Conservation (phyloP, 2,888 invertebrate genomes). For the Andrena hattorfiana region DNA sequence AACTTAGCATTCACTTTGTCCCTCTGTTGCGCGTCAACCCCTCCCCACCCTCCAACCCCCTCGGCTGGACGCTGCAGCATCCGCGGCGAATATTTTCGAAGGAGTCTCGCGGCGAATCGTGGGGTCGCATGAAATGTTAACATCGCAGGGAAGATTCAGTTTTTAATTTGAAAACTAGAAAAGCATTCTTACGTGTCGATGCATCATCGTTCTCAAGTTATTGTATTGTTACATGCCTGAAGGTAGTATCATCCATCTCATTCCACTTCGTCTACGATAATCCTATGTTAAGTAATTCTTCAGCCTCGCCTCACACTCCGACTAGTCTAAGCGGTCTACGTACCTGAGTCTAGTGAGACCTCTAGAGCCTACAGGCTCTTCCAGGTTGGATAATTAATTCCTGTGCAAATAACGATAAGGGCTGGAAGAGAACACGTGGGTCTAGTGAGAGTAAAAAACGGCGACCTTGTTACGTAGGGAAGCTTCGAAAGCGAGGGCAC, state of each 20-base stretch:
- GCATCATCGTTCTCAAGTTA: too few species aligned
- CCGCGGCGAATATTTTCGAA: background rate
- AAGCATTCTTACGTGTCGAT: too few species aligned
- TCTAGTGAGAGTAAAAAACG: background rate
- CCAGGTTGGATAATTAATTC: background rate
- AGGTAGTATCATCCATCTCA: too few species aligned
- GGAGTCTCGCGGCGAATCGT: too few species aligned
- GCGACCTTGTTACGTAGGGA: background rate
- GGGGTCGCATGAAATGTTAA: too few species aligned
- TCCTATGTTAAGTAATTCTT: too few species aligned
- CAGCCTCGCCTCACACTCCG: too few species aligned
- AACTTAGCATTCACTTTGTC: slow-evolving; percentile 54
- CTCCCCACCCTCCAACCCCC: background rate
- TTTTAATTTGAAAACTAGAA: too few species aligned
- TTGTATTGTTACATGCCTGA: too few species aligned
- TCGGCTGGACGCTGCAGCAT: background rate
- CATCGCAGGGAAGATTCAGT: too few species aligned
- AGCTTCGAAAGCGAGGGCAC: background rate
- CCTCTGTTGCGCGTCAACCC: slow-evolving; percentile 2
- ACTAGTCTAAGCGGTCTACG: background rate
- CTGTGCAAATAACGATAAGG: slow-evolving; percentile 1
- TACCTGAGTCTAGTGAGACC: background rate
- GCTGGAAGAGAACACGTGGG: background rate
- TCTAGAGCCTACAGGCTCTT: background rate
- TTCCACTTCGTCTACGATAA: too few species aligned